A percentile compares a stretch with the other conserved stretches of the same genome.
These are phyloP conservation scores for Frieseomelitta varia DNA, from an alignment of 1,140 invertebrate species.

Conservation along the genomic window DNA sequence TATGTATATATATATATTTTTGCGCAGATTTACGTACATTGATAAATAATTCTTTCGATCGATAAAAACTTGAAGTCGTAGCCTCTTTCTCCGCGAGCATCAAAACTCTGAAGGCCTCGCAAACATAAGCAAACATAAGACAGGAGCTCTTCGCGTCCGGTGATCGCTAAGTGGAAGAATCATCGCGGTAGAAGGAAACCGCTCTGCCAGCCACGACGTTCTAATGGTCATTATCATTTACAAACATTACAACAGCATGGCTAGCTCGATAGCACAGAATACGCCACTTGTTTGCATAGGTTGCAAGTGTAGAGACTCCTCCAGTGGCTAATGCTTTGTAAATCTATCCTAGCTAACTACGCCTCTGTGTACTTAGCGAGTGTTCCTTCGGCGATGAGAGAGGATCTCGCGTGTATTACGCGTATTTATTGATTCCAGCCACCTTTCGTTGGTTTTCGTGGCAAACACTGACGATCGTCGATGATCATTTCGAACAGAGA, in stretches of 20 bases:
- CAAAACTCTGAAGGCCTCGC: constrained; percentile 12
- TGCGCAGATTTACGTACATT: too few species aligned
- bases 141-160: constrained; percentile 65
- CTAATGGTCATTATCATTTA: constrained; percentile 73
- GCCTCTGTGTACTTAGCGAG: constrained; percentile 37
- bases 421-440: not conserved
- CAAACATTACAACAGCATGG: constrained; percentile 58
- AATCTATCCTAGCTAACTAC: constrained; percentile 63
- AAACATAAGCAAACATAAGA: constrained; percentile 64
- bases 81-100: too few species aligned
- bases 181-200: constrained; percentile 57
- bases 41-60: not conserved
- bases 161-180: constrained; percentile 69
- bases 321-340: constrained; percentile 63
- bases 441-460: constrained; percentile 2
- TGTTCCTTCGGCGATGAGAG: constrained; percentile 40
- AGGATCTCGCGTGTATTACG: constrained; percentile 18
- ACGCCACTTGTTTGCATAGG: constrained; percentile 63
- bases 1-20: too few species aligned
- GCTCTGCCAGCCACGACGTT: constrained; percentile 45
- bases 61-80: constrained; percentile 1
- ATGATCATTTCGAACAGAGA: not conserved
- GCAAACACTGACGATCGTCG: not conserved
- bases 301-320: constrained; percentile 60
- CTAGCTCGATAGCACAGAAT: constrained; percentile 14